phyloP scores from a whole-genome alignment of 1,140 invertebrate species.

The Scaptodrosophila lebanonensis region DNA sequence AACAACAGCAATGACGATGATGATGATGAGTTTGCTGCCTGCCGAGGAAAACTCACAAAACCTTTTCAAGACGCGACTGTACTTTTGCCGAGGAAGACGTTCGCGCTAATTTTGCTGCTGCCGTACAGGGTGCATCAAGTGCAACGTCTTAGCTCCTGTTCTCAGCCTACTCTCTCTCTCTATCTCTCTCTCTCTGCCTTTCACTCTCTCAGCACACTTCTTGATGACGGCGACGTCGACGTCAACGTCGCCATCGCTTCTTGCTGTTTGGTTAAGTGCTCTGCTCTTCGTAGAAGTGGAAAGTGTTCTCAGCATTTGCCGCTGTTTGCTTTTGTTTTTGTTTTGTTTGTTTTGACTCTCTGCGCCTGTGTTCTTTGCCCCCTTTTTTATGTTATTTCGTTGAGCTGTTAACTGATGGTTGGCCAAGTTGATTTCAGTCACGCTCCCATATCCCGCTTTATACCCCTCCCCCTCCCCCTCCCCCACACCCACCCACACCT shows the following conservation, averaged over 20 bases:
- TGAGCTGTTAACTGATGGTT: conserved; percentile 25
- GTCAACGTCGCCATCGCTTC: conserved; percentile 9
- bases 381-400: conserved; percentile 10
- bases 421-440: too few relatives aligned
- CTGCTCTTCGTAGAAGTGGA: conserved; percentile 31
- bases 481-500: background rate
- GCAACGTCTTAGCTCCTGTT: conserved; percentile 25
- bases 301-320: conserved; percentile 29
- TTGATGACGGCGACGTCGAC: conserved; percentile 22
- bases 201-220: background rate
- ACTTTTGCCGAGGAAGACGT: conserved; percentile 30
- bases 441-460: too few relatives aligned
- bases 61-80: conserved; percentile 40
- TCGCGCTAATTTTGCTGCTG: conserved; percentile 3
- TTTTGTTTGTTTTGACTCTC: conserved; percentile 58
- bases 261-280: too few relatives aligned
- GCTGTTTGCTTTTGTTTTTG: conserved; percentile 21
- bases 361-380: conserved; percentile 16
- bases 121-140: conserved; percentile 28
- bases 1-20: too few relatives aligned
- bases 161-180: background rate
- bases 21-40: too few relatives aligned
- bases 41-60: conserved; percentile 39
- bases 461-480: background rate
- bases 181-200: conserved; percentile 1